Percentiles rank a stretch among this genome's conserved stretches.
Evolutionary conservation across 2,797 vertebrate species (phyloP).

Genomic region (Carcharodon carcharias): DNA sequence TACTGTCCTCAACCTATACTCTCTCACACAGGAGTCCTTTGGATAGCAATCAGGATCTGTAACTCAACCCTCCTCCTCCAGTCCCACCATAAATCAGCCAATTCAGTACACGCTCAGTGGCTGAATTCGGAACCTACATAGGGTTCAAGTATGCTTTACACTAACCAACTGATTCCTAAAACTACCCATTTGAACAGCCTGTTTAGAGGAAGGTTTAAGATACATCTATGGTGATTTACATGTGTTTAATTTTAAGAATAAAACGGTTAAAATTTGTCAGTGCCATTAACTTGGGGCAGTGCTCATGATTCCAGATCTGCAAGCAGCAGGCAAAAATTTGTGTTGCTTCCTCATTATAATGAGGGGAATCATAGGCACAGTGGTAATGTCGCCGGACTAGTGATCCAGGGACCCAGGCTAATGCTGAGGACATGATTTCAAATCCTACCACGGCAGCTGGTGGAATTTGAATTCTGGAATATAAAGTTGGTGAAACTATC

Average conservation of each 20-base stretch:
- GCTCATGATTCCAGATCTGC: no score
- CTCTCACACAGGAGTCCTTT: background rate
- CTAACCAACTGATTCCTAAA: background rate
- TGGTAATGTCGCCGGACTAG: no score
- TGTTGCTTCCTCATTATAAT: background rate
- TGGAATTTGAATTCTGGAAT: no score
- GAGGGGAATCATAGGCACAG: no score
- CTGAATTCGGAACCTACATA: background rate
- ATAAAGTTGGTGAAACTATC: no score
- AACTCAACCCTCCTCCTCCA: background rate
- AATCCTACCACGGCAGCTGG: no score
- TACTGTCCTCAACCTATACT: background rate
- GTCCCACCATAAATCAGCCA: background rate
- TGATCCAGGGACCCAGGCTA: no score
- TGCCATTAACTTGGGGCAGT: no score
- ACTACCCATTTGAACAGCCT: background rate
- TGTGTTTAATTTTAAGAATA: background rate
- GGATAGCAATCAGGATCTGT: background rate
- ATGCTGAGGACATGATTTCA: no score
- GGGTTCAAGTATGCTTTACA: background rate
- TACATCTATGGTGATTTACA: background rate
- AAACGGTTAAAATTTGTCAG: no score
- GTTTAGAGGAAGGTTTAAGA: background rate
- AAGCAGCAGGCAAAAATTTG: background rate
- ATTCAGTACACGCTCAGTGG: background rate